These are phyloP conservation scores for Acanthis flammea DNA, from an alignment of 2,797 vertebrate species.

Conservation along the genomic window DNA sequence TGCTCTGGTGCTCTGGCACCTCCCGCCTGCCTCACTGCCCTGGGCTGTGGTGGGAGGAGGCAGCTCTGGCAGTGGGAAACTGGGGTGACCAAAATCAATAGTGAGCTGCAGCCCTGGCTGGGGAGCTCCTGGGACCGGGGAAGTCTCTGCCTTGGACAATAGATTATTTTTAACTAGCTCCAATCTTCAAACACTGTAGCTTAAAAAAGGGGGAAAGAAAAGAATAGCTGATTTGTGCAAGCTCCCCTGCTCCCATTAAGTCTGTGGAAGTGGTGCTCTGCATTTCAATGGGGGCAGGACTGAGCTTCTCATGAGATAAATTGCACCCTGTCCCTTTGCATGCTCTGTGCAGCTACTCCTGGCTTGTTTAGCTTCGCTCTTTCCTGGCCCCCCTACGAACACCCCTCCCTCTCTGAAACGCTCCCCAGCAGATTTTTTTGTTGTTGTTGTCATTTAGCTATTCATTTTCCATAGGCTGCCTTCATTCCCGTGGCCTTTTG, in stretches of 20 bases:
- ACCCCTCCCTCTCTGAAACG: not conserved
- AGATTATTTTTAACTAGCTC: conserved; percentile 52
- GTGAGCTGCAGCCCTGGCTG: not conserved
- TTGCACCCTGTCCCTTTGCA: not conserved
- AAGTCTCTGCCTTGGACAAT: not conserved
- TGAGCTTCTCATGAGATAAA: conserved; percentile 29
- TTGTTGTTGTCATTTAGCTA: conserved; percentile 32
- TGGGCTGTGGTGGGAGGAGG: not conserved
- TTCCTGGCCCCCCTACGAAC: not conserved
- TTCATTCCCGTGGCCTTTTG: conserved; percentile 65
- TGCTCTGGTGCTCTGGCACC: not conserved
- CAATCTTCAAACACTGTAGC: conserved; percentile 5
- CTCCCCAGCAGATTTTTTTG: conserved; percentile 25
- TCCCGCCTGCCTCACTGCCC: not conserved
- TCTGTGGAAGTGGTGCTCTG: not conserved
- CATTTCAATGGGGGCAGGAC: conserved; percentile 46
- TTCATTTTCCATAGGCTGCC: conserved; percentile 67
- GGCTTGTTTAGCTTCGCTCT: not conserved
- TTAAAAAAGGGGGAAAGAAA: not conserved
- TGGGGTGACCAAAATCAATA: not conserved
- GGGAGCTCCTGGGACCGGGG: not conserved
- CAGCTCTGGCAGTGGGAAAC: not conserved
- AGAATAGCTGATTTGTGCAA: conserved; percentile 42
- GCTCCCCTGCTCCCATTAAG: conserved; percentile 18
- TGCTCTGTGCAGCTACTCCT: not conserved